Conservation (phyloP, 2,888 invertebrate genomes). For the Melinaea menophilus region DNA sequence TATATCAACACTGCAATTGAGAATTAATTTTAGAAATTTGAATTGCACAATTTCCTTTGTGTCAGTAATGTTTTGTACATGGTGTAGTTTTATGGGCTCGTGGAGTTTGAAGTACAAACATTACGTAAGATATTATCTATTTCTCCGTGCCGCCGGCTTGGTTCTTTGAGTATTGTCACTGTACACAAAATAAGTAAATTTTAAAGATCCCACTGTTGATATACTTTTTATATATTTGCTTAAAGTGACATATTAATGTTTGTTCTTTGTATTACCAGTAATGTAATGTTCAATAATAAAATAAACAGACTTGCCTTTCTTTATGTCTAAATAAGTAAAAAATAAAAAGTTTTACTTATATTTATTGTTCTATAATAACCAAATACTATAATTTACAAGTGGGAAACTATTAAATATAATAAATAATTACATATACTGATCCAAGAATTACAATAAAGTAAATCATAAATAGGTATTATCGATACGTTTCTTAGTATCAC, state of each 20-base stretch:
- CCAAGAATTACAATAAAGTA: not conserved
- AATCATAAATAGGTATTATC: not conserved
- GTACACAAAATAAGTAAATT: no score
- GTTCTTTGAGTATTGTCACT: conserved; percentile 32
- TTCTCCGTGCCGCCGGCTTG: conserved; percentile 38
- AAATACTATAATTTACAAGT: no score
- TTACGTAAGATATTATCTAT: conserved; percentile 49
- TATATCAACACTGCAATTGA: conserved; percentile 42
- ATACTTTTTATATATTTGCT: conserved; percentile 1
- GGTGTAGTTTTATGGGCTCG: conserved; percentile 39
- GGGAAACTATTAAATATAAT: not conserved
- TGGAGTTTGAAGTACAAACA: conserved; percentile 48
- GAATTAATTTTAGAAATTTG: conserved; percentile 39
- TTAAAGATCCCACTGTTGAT: not conserved
- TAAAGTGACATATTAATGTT: conserved; percentile 8
- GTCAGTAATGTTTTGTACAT: conserved; percentile 34
- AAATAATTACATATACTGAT: not conserved
- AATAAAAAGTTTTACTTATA: no score
- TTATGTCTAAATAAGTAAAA: no score
- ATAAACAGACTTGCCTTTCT: not conserved
- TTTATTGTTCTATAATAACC: no score
- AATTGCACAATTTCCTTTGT: conserved; percentile 26
- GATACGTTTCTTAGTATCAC: conserved; percentile 3
- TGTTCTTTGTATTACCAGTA: not conserved
- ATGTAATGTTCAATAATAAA: not conserved